Evolutionary conservation across 2,113 vertebrate species (phyloP), one percentile per base, ranked within the genome.

Genomic region (Melanerpes aurifrons): DNA sequence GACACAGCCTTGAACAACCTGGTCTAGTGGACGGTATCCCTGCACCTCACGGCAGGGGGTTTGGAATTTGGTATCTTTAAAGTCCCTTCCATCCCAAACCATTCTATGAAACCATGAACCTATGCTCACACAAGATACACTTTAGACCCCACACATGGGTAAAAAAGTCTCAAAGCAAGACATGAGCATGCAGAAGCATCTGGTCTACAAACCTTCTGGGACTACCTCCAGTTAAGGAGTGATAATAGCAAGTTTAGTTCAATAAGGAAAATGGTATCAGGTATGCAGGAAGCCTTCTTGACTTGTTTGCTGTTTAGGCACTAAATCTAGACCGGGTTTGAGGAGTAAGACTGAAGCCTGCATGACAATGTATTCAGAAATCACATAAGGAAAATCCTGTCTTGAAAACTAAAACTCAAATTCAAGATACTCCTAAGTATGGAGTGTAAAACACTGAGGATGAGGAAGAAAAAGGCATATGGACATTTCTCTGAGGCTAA

Each of bases 31-130:
- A 50, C 22, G 21, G 20, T 50, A 20, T 21, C 48, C 48, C 48
- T 48, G 47, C 47, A 45, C 43, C 43, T 18, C 47, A 48, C 20
- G 16, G 47, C 19, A 20, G 8, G 47, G 47, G 7, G 19, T 18
- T 19, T 48, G 47, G 18, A 48, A 48, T 20, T 50, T 22, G 21
- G 48, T 21, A 50, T 35, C n/a, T 61, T 22, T 32, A 61, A 61
- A 20, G 59, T 24, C 32, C 22, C 13, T 35, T 22, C n/a, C n/a
- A 35, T 24, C 20, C 20, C 14, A 62, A 62, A 35, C 59, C 11
- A 62, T 24, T 35, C 32, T 62, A 35, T 25, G 32, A 62, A 6
- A 21, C 35, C 76, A 61, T 0, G 25, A 66, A 20, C 0, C 0
- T 5, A 21, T 1, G 1, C 40, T 76, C 9, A 26, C 4, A 57